These are phyloP conservation scores for Rallus crepitans DNA, from an alignment of 2,797 vertebrate species.

Conservation along the genomic window DNA sequence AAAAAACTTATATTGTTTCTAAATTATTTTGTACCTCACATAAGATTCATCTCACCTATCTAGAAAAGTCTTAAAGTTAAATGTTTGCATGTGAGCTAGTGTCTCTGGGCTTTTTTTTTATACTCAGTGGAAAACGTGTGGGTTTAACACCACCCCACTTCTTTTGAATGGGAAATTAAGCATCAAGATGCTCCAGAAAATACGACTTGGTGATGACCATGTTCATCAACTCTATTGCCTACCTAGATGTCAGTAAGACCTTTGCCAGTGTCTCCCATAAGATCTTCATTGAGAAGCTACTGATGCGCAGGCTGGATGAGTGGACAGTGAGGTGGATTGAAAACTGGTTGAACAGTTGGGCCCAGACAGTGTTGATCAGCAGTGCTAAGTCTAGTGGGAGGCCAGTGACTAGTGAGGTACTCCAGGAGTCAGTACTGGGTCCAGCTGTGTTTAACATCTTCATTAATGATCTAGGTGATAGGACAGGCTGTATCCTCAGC, in stretches of 20 bases:
- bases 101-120: not conserved
- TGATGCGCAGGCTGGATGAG: not conserved
- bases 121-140: not conserved
- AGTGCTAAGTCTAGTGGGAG: not conserved
- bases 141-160: not conserved
- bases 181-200: not conserved
- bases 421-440: not conserved
- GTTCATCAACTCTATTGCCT: not conserved
- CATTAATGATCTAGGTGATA: not conserved
- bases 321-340: not conserved
- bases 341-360: not conserved
- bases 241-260: not conserved
- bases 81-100: not conserved
- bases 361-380: no score
- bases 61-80: not conserved
- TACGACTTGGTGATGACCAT: not conserved
- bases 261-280: not conserved
- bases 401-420: not conserved
- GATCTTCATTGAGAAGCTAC: not conserved
- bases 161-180: not conserved
- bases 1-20: not conserved
- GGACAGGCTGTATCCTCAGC: not conserved
- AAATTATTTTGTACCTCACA: not conserved
- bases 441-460: not conserved
- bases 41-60: not conserved